phyloP scores from a whole-genome alignment of 2,888 invertebrate species.

The Xylocampa areola region DNA sequence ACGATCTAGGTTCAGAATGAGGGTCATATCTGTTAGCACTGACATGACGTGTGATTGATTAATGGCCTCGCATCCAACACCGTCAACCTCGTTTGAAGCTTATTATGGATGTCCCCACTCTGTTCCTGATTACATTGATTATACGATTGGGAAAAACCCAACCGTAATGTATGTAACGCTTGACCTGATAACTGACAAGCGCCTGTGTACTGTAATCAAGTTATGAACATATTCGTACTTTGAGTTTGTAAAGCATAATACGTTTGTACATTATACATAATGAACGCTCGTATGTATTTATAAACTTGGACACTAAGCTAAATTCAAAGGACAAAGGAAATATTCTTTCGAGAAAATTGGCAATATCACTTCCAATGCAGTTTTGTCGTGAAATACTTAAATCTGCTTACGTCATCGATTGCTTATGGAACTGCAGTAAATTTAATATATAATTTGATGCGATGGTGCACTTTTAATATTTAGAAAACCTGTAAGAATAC shows the following conservation, averaged over 20 bases:
- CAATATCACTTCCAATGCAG: no score
- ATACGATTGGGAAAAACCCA: conserved; percentile 58
- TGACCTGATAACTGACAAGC: conserved; percentile 51
- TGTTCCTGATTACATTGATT: conserved; percentile 56
- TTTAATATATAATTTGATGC: not conserved
- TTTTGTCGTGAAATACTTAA: no score
- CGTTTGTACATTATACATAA: conserved; percentile 1
- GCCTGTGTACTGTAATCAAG: conserved; percentile 32
- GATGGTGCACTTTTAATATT: conserved; percentile 12
- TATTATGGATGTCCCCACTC: conserved; percentile 33
- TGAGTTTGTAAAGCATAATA: no score
- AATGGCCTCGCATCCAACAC: conserved; percentile 51
- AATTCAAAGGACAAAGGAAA: no score
- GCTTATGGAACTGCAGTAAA: no score
- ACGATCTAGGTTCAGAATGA: conserved; percentile 42
- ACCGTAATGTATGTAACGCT: conserved; percentile 35
- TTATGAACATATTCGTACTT: conserved; percentile 12
- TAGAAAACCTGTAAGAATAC: conserved; percentile 19
- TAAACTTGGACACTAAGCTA: no score
- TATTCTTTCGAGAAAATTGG: no score
- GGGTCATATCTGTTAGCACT: conserved; percentile 54
- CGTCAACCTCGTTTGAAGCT: conserved; percentile 34
- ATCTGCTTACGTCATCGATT: no score
- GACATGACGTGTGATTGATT: conserved; percentile 48
- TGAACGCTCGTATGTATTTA: no score